Conservation (phyloP, 2,888 invertebrate species). For the Spilosoma lubricipeda region DNA sequence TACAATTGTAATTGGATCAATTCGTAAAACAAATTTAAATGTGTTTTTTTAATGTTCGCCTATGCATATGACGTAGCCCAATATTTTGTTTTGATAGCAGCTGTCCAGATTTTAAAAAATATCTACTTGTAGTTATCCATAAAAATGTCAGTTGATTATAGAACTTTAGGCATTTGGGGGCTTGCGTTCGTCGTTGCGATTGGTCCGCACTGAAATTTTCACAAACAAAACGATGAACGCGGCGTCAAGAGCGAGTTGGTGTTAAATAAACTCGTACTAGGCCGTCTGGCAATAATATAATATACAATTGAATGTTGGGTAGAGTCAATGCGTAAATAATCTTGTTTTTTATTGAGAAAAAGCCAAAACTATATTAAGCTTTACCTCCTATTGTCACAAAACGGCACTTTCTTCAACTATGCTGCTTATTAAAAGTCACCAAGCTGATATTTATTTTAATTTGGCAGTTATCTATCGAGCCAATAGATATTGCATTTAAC, state of each 20-base stretch:
- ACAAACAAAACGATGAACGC: too few species aligned
- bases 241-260: too few species aligned
- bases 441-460: slow-evolving; percentile 38
- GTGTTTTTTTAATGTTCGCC: not conserved
- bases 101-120: not conserved
- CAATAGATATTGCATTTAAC: slow-evolving; percentile 68
- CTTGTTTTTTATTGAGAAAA: not conserved
- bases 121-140: not conserved
- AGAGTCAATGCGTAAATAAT: not conserved
- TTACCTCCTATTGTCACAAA: not conserved
- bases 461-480: slow-evolving; percentile 37
- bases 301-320: not conserved
- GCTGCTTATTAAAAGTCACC: slow-evolving; percentile 30
- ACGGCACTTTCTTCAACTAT: not conserved
- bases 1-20: not conserved
- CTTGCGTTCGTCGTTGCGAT: too few species aligned
- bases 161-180: not conserved
- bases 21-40: not conserved
- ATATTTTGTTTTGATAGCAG: not conserved
- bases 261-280: not conserved
- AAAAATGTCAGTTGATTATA: not conserved
- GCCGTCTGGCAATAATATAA: not conserved
- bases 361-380: not conserved
- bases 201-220: too few species aligned
- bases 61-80: not conserved